Evolutionary conservation across 2,113 vertebrate genomes (phyloP).

Genomic region (Probosciger aterrimus): DNA sequence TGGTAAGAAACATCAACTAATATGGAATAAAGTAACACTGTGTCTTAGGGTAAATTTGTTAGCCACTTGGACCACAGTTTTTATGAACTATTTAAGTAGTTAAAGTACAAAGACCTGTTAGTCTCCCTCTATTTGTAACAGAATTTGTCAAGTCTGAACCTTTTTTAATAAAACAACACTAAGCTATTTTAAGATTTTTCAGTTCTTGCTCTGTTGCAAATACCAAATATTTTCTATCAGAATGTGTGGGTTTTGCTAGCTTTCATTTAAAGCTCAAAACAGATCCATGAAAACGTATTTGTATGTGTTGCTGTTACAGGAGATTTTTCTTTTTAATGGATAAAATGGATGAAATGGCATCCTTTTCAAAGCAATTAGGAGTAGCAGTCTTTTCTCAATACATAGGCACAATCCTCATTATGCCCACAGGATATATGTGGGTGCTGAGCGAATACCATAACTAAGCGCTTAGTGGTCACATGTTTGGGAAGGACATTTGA

Average conservation of each 20-base stretch:
- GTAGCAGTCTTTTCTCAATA: background rate
- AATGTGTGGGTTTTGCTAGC: background rate
- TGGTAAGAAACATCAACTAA: background rate
- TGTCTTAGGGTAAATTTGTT: background rate
- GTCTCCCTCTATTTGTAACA: background rate
- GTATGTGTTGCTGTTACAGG: rapidly evolving
- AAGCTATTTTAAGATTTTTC: background rate
- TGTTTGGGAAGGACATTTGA: background rate
- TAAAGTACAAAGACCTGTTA: background rate
- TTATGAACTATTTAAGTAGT: background rate
- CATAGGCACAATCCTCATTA: rapidly evolving
- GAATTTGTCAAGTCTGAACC: background rate
- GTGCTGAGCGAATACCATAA: background rate
- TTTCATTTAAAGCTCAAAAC: background rate
- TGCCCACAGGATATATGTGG: rapidly evolving
- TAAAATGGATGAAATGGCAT: background rate
- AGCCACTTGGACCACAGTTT: background rate
- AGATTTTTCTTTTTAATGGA: background rate
- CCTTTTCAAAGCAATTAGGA: background rate
- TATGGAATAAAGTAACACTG: background rate
- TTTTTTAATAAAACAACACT: background rate
- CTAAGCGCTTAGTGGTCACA: rapidly evolving
- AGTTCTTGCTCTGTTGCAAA: background rate
- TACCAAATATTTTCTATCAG: background rate
- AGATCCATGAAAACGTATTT: background rate